phyloP scores from a whole-genome alignment of 2,888 invertebrate species.

The Yponomeuta malinellus region DNA sequence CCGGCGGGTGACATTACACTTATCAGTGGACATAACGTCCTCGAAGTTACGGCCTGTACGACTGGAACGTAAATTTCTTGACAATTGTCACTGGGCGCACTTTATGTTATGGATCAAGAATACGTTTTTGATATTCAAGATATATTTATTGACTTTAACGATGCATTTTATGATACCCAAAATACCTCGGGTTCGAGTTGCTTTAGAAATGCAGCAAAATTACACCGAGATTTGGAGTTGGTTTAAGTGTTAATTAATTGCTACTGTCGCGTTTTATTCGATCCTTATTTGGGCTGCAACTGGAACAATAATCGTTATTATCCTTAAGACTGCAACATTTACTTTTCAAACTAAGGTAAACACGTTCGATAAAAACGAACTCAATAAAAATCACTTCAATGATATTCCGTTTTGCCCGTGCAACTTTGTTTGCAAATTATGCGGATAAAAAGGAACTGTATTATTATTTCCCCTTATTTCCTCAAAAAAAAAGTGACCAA shows the following conservation, averaged over 20 bases:
- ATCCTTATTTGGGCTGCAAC: background rate
- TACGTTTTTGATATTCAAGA: conserved; percentile 70
- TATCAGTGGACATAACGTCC: conserved; percentile 70
- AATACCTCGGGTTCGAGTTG: background rate
- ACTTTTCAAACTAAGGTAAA: background rate
- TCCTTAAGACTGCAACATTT: background rate
- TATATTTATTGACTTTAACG: conserved; percentile 45
- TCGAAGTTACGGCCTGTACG: conserved; percentile 67
- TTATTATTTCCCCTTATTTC: too few species aligned
- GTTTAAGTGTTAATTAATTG: conserved; percentile 7
- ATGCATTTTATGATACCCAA: conserved; percentile 12
- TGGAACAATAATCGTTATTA: conserved; percentile 3
- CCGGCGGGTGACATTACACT: conserved; percentile 62
- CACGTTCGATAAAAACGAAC: too few species aligned
- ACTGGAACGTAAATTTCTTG: conserved; percentile 54
- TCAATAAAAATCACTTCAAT: too few species aligned
- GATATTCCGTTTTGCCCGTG: too few species aligned
- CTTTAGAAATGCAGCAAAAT: background rate
- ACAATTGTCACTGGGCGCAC: conserved; percentile 62
- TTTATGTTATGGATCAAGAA: conserved; percentile 72
- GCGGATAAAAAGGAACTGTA: too few species aligned
- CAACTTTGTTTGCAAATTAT: too few species aligned
- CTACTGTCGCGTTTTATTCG: background rate
- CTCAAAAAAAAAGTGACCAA: too few species aligned
- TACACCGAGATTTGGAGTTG: background rate